These are phyloP conservation scores for Psammodynastes pulverulentus DNA, from an alignment of 2,113 vertebrate genomes.

Conservation along the genomic window DNA sequence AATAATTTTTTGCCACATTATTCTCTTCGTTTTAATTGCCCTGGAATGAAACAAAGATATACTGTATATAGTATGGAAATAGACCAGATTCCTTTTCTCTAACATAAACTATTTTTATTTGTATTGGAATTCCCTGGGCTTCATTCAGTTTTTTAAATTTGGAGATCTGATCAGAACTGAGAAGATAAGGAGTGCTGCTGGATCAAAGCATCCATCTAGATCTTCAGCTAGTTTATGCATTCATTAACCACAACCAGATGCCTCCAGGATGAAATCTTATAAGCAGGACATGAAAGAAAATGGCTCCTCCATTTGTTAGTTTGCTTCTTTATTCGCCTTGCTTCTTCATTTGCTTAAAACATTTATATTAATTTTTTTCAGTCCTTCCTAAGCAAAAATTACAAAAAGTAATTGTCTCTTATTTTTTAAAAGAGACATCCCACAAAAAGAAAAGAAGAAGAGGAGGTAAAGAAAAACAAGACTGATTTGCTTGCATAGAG, in stretches of 20 bases:
- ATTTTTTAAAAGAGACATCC: not conserved
- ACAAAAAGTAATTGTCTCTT: not conserved
- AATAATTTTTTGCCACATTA: not conserved
- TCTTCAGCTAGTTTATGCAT: not conserved
- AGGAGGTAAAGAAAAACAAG: not conserved
- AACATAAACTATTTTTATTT: not conserved
- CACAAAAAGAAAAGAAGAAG: not conserved
- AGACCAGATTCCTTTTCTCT: not conserved
- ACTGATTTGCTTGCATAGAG: not conserved
- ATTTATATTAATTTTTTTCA: not conserved
- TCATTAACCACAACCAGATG: not conserved
- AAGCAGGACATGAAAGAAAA: not conserved
- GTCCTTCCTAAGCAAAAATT: not conserved
- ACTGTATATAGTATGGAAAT: not conserved
- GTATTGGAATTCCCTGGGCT: not conserved
- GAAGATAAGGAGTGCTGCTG: not conserved
- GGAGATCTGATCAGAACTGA: not conserved
- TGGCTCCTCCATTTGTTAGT: not conserved
- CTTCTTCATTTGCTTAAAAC: not conserved
- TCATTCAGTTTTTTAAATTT: not conserved
- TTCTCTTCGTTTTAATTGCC: not conserved
- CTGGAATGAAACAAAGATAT: not conserved
- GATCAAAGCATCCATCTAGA: not conserved
- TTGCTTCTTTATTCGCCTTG: not conserved
- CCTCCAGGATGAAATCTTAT: not conserved